Percentiles rank a stretch among this genome's conserved stretches.
phyloP scores from a whole-genome alignment of 2,888 invertebrate genomes.

The Rhaphigaster nebulosa region DNA sequence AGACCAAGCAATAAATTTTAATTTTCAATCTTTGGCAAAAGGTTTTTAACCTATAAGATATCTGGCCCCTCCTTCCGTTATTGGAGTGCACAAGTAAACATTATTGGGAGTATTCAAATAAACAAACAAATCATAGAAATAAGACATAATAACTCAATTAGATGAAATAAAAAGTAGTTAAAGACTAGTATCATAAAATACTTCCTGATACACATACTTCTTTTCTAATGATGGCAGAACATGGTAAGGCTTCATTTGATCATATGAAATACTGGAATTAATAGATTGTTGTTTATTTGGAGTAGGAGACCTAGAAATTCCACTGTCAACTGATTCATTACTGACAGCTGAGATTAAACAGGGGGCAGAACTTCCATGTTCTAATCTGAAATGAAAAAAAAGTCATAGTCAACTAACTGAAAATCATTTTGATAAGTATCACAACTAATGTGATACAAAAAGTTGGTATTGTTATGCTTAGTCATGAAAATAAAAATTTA shows the following conservation, averaged over 20 bases:
- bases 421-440: not conserved
- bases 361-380: constrained; percentile 58
- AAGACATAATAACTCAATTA: not conserved
- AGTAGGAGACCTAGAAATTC: constrained; percentile 56
- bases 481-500: not conserved
- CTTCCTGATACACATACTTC: not conserved
- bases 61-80: too few relatives aligned
- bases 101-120: too few relatives aligned
- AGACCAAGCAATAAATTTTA: not conserved
- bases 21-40: not conserved
- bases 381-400: constrained; percentile 35
- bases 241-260: constrained; percentile 7
- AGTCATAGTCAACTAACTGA: not conserved
- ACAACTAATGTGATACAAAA: not conserved
- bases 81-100: too few relatives aligned
- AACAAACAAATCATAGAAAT: not conserved
- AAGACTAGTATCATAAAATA: not conserved
- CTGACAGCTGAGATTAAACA: constrained; percentile 52
- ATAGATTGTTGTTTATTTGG: constrained; percentile 47
- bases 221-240: constrained; percentile 22
- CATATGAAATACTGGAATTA: constrained; percentile 34
- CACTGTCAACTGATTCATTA: constrained; percentile 58
- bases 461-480: not conserved
- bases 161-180: not conserved
- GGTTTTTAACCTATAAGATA: not conserved